Evolutionary conservation across 2,888 invertebrate species (phyloP), one percentile per base, ranked within the genome.

Genomic region (Sceliomorpha sp.): DNA sequence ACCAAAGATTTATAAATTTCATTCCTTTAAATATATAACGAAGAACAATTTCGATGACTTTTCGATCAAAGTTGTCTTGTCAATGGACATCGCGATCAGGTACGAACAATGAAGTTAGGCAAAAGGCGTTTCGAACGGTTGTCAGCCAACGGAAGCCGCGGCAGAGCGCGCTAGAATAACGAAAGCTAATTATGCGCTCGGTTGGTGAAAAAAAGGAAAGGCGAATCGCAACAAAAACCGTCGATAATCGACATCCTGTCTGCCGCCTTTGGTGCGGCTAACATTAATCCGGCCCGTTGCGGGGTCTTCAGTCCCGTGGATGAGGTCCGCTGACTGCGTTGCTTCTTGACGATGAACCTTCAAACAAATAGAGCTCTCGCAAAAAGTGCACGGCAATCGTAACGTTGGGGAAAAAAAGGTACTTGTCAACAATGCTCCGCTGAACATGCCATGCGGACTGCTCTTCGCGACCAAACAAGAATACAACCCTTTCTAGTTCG

Each of bases 231-330:
- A 80, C 82, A 84, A 85, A 83, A 84, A 85, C 74, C 82, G 73
- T 85, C 83, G 85, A 85, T 85, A 85, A 85, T 85, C 85, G 84
- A 84, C 84, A 84, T 85, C 84, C 85, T 85, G 84, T 81, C 81
- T 51, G 68, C 32, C 60, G 68, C 50, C 55, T 68, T 68, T 64
- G 50, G 53, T 56, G 68, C 68, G 68, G 51, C 60, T 62, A 66
- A 50, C 66, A 47, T 63, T 59, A 70, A 60, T 60, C 58, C 53
- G 58, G 26, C 20, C 24, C 39, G 39, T 15, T 48, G 40, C 47
- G 50, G 31, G 48, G 48, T 48, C 53, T 44, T 31, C 31, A 26
- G 63, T 67, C 62, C 66, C 56, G 60, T 53, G 69, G 66, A 68
- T 50, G 59, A 60, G 69, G 59, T 69, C 59, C 62, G 55, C 32